Evolutionary conservation across 2,888 invertebrate genomes (phyloP).

Genomic region (Himalopsyche kuldschensis): DNA sequence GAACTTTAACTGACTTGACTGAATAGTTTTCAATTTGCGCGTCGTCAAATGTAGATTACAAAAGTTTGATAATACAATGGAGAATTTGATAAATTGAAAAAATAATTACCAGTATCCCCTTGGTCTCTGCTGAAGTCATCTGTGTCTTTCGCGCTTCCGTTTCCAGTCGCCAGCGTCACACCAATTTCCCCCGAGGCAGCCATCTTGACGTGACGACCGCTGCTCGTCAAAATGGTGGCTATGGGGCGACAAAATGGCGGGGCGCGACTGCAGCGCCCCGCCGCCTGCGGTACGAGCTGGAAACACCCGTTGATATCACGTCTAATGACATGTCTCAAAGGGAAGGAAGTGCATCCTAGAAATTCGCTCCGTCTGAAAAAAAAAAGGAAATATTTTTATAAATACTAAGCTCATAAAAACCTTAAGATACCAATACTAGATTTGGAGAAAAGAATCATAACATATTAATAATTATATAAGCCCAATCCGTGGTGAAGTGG

Average conservation of each 20-base stretch:
- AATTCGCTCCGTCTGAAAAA: constrained; percentile 87
- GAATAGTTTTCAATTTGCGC: too few relatives aligned
- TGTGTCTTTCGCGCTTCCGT: background rate
- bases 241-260: constrained; percentile 41
- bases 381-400: background rate
- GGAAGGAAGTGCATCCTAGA: constrained; percentile 92
- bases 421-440: background rate
- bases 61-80: too few relatives aligned
- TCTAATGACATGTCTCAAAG: constrained; percentile 78
- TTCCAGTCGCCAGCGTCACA: background rate
- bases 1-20: too few relatives aligned
- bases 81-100: too few relatives aligned
- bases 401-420: background rate
- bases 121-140: background rate
- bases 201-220: background rate
- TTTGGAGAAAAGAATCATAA: too few relatives aligned
- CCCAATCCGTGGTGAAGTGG: too few relatives aligned
- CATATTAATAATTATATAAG: too few relatives aligned
- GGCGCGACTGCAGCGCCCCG: constrained; percentile 52
- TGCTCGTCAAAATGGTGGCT: constrained; percentile 18
- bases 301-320: constrained; percentile 70
- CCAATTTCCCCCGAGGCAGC: background rate
- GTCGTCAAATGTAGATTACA: too few relatives aligned
- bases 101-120: background rate
- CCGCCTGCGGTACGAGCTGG: constrained; percentile 70